Base-by-base conservation (phyloP, 2,113 vertebrate genomes). In the Ceyx margarethae region DNA sequence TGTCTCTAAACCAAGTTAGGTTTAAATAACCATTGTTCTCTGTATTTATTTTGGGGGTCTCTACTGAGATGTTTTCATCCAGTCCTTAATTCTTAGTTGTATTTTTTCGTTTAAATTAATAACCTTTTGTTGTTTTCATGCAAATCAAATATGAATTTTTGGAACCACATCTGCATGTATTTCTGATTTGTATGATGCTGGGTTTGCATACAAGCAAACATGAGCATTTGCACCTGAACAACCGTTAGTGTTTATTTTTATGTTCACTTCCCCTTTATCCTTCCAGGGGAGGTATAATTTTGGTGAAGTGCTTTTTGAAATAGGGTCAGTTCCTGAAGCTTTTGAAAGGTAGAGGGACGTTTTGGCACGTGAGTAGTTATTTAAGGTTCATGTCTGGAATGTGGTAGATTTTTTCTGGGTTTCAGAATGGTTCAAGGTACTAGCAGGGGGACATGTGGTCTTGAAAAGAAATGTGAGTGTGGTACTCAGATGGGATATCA, bases 191-290 rank as follows among this genome's bases (percentile, higher is more conserved):
- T n/a, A 2, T 81, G 73, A 45, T 68, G 0, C 84, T 35, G 35
- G 66, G 67, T 95, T 96, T 96, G 95, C 95, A 96, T 92, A 89
- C 42, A 76, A 54, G 8, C n/a, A 50, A 50, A 50, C 87, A 60
- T 10, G 6, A 84, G 50, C 66, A 61, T 75, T 94, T 93, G 95
- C 94, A 90, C 84, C 89, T 81, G 67, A 92, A 72, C 4, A 21
- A 65, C 93, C 56, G 91, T 95, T 96, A 64, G 28, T 4, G 68
- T 87, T 85, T 86, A 21, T 78, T 95, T 92, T 65, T 50, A 5
- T 58, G 28, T 58, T 45, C 65, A 87, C 94, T 96, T 96, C 95
- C 94, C 75, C 93, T 95, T 96, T 85, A 4, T 77, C 81, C 60
- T 89, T 89, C 72, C 81, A 92, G 40, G 57, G 67, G 45, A 81